Base-by-base conservation (phyloP, 2,113 vertebrate genomes). In the Podarcis cretensis region DNA sequence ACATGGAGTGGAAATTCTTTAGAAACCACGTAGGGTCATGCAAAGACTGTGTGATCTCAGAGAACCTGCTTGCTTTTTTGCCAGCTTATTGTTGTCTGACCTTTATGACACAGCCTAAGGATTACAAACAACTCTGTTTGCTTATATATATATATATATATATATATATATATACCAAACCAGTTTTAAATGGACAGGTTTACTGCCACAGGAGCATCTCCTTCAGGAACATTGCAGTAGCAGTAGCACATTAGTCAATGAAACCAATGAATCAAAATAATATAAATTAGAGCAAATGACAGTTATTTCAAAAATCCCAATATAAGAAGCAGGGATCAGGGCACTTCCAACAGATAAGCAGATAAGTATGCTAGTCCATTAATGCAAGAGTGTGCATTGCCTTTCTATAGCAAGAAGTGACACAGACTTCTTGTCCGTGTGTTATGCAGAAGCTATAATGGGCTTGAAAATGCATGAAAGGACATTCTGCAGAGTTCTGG, bases 1-100 rank as follows among this genome's bases (percentile, higher is more conserved):
- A 92, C 91, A 69, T 76, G 90, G 93, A 95, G 88, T 79, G 66
- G 86, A 90, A 95, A 93, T 94, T 91, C 91, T 92, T 95, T 93
- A 94, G 94, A 92, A 94, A 92, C 91, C 91, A 85, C 57, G 3
- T 25, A 57, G 3, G 23, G 59, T 27, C 5, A 16, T 78, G 8
- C 63, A 79, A 66, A 79, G 63, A 32, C 54, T 23, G 9, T 89
- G 90, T 90, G 90, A 87, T 93, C 93, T 95, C 84, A 88, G 90
- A 95, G 89, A 48, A 65, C 65, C 63, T 85, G 81, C 59, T 93
- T 89, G 81, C 90, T 73, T 90, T 2, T 80, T 93, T 90, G 90
- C 90, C 89, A 5, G 30, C 77, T 89, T 91, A 92, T 93, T 89
- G 90, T 94, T 92, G 91, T 54, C 71, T 91, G 89, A 92, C 90